Conservation (phyloP, 2,113 vertebrate genomes). For the Muscicapa adusta region DNA sequence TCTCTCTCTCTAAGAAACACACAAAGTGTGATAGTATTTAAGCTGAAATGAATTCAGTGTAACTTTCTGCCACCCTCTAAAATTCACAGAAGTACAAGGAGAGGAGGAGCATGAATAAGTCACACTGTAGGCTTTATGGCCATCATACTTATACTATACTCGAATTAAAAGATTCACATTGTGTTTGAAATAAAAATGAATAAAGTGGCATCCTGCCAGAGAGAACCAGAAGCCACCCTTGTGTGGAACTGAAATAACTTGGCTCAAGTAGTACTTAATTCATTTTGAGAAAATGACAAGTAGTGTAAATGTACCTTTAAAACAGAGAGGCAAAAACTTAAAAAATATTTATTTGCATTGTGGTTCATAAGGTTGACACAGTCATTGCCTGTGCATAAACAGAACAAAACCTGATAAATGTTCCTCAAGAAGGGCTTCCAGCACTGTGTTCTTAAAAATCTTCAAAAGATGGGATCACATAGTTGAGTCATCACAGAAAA, state of each 20-base stretch:
- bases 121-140: constrained; percentile 38
- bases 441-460: constrained; percentile 27
- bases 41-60: neutral
- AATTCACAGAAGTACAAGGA: neutral
- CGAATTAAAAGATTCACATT: constrained; percentile 73
- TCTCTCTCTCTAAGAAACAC: neutral
- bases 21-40: neutral
- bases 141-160: constrained; percentile 45
- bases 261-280: constrained; percentile 72
- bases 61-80: neutral
- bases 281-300: constrained; percentile 73
- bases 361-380: constrained; percentile 18
- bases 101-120: constrained; percentile 44
- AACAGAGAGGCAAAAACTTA: constrained; percentile 51
- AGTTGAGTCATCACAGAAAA: constrained; percentile 36
- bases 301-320: constrained; percentile 72
- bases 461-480: constrained; percentile 25
- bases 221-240: constrained; percentile 65
- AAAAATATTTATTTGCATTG: constrained; percentile 55
- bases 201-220: constrained; percentile 70
- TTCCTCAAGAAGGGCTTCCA: constrained; percentile 18
- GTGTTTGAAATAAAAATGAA: constrained; percentile 74
- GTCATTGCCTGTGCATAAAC: constrained; percentile 26
- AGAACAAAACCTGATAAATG: constrained; percentile 49
- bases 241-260: constrained; percentile 72